Conservation (phyloP, 2,797 vertebrate species). For the Pantherophis vulpinus region DNA sequence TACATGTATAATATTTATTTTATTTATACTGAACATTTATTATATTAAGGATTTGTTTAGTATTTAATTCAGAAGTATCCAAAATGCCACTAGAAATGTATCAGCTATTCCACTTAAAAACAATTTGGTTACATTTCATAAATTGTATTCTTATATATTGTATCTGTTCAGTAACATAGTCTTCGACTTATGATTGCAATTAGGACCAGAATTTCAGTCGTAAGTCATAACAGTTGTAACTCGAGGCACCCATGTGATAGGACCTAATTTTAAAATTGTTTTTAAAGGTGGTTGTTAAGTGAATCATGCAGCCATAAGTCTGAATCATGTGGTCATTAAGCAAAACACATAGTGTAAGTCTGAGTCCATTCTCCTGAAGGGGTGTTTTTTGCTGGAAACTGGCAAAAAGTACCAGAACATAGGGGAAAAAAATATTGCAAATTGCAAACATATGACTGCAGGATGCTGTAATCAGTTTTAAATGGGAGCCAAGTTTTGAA, state of each 20-base stretch:
- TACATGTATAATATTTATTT: not conserved
- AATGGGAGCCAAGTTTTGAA: not conserved
- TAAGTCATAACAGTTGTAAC: not conserved
- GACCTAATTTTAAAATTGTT: not conserved
- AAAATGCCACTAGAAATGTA: not conserved
- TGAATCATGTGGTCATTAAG: not conserved
- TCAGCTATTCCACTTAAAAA: not conserved
- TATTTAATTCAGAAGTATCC: not conserved
- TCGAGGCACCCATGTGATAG: not conserved
- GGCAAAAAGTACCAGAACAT: not conserved
- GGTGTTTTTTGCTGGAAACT: not conserved
- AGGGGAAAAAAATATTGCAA: not conserved
- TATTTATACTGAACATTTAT: not conserved
- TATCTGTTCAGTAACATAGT: not conserved
- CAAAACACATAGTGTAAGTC: not conserved
- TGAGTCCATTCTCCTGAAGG: not conserved
- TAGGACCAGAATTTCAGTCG: not conserved
- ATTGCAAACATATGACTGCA: not conserved
- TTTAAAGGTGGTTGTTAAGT: not conserved
- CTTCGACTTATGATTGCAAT: not conserved
- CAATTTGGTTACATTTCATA: not conserved
- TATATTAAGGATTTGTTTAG: not conserved
- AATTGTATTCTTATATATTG: not conserved
- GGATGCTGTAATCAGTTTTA: not conserved
- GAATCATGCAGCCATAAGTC: not conserved